Evolutionary conservation across 2,888 invertebrate species (phyloP), one percentile per base, ranked within the genome.

Genomic region (Pseudeuparius sepicola): DNA sequence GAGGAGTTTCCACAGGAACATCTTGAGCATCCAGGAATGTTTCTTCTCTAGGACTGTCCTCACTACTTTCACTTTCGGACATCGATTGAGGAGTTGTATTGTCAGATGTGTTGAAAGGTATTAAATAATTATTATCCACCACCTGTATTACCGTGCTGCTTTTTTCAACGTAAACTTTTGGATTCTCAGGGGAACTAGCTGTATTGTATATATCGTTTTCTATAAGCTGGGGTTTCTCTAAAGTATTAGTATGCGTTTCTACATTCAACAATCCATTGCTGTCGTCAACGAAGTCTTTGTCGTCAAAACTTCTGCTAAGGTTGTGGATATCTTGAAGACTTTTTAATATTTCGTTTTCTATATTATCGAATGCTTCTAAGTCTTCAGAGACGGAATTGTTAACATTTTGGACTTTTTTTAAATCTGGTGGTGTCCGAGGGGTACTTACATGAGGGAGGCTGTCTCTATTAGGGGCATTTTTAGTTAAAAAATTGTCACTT

Each of bases 71-170:
- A 33, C 44, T 47, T 23, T 48, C 48, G 23, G 48, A 47, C 14
- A 47, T 41, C 5, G 43, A 37, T n/a, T 20, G 20, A 14, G 39
- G 32, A 24, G 32, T 38, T 24, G 29, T 32, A 14, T 32, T 20
- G 12, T 37, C 31, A 17, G 40, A 35, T 24, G 44, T 43, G 17
- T 40, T 34, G 13, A 14, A 26, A 2, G 40, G 43, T 24, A 43
- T 28, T 34, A 47, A 37, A 18, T 45, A 45, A 31, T 46, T 43
- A 24, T 46, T 46, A 37, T 59, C 56, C 6, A 53, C 46, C 11
- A 61, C 55, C 44, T 60, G 57, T 25, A 60, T 61, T 2, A 61
- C 60, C 2, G 61, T 61, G 41, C 59, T 59, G 42, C 60, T 61
- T 47, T 61, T 63, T 44, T 60, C 60, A 12, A 60, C 55, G 20